phyloP scores from a whole-genome alignment of 2,888 invertebrate genomes.

The Netelia inedita region DNA sequence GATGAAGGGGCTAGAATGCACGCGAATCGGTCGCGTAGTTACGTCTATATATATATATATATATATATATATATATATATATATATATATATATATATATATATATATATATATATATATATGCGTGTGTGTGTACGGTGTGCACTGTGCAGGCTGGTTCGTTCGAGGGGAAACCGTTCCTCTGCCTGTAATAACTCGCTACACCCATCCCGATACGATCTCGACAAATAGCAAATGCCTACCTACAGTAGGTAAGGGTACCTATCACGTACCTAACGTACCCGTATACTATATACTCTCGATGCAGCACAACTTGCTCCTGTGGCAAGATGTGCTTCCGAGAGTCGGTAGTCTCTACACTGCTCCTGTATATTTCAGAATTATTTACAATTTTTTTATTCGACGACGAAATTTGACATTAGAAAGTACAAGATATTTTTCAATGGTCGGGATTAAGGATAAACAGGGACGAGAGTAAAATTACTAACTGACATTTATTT shows the following conservation, averaged over 20 bases:
- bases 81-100: constrained; percentile 4
- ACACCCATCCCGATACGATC: constrained; percentile 81
- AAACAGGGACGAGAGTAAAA: too few relatives aligned
- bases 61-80: constrained; percentile 1
- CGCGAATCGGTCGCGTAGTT: constrained; percentile 42
- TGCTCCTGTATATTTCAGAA: background rate
- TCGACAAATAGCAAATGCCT: constrained; percentile 82
- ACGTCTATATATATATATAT: background rate
- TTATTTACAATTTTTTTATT: background rate
- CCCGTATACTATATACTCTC: constrained; percentile 19
- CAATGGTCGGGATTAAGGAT: background rate
- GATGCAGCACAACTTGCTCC: background rate
- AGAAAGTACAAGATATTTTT: background rate
- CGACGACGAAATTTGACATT: background rate
- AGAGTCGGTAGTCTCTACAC: constrained; percentile 5
- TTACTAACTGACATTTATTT: too few relatives aligned
- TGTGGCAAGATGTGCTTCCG: constrained; percentile 49
- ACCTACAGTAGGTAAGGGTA: constrained; percentile 73
- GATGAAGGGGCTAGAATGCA: constrained; percentile 46
- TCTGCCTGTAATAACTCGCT: constrained; percentile 82
- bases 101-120: constrained; percentile 10
- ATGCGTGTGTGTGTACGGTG: background rate
- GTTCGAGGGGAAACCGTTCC: constrained; percentile 70
- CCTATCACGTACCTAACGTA: constrained; percentile 48
- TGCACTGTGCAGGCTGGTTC: constrained; percentile 37